Evolutionary conservation across 2,797 vertebrate species (phyloP), one percentile per base, ranked within the genome.

Genomic region (Selene dorsalis): DNA sequence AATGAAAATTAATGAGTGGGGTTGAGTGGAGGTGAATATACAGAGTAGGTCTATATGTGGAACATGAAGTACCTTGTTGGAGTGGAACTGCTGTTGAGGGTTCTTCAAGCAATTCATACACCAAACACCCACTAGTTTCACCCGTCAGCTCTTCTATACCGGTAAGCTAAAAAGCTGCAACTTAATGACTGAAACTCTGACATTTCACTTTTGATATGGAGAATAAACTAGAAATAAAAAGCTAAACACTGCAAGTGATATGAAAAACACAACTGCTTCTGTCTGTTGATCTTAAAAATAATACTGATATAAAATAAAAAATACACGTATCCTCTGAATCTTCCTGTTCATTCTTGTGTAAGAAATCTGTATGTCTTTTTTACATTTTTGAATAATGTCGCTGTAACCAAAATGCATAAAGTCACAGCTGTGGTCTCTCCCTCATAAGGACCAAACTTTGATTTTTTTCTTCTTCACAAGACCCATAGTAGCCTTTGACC

Each of bases 1-100:
- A 94, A 95, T 95, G 93, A 94, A 95, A 95, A 95, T 94, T 91
- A 94, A 92, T 88, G 89, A 94, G 92, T 86, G 89, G 87, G 91
- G 90, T 84, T 90, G 91, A 92, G 88, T 79, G 89, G 86, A 92
- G 90, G 90, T 87, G 93, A 93, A 84, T 85, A 84, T 79, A 88
- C 79, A 87, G 82, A 91, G 87, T 80, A 84, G 89, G 87, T 85
- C 91, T 90, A 93, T 91, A 88, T 90, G 89, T 92, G 90, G 90
- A 89, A 89, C 92, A 89, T 93, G 91, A 93, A 94, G 93, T 91
- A 87, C 87, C 83, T 85, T 91, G 92, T 90, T 93, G 89, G 77
- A 87, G 83, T 73, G 81, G 87, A 92, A 87, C 77, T 74, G 76
- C 73, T 69, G 84, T 84, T 75, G 88, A 93, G 90, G 79, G 90